Percentiles rank a stretch among this genome's conserved stretches.
phyloP scores from a whole-genome alignment of 1,140 invertebrate genomes.

The Nasonia giraulti region DNA sequence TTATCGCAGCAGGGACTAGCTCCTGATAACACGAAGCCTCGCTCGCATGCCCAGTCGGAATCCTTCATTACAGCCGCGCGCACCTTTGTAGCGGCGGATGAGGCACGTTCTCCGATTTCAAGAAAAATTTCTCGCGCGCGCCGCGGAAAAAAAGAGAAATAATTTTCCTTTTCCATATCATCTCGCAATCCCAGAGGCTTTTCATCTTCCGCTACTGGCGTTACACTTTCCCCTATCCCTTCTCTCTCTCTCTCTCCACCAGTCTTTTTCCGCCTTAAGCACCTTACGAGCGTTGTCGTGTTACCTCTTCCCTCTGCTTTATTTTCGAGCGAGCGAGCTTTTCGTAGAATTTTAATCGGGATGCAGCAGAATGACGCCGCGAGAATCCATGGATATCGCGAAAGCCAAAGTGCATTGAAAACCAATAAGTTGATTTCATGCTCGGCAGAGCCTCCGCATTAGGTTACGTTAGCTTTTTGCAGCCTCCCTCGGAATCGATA shows the following conservation, averaged over 20 bases:
- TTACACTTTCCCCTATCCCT: not conserved
- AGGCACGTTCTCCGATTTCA: constrained; percentile 7
- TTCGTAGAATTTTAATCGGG: constrained; percentile 28
- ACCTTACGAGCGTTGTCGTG: not conserved
- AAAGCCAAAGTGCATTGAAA: constrained; percentile 34
- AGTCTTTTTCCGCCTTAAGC: no score
- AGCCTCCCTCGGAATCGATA: constrained; percentile 26
- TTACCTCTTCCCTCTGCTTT: constrained; percentile 2
- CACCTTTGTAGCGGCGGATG: not conserved
- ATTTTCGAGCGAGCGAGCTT: not conserved
- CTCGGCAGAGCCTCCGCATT: not conserved
- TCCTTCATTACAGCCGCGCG: not conserved
- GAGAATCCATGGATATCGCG: constrained; percentile 7
- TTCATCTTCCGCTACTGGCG: not conserved
- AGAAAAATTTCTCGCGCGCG: not conserved
- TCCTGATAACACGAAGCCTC: not conserved
- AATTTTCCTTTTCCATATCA: constrained; percentile 5
- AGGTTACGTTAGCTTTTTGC: constrained; percentile 9
- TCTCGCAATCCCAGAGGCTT: not conserved
- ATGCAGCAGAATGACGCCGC: not conserved
- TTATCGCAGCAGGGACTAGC: not conserved
- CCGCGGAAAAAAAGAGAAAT: not conserved
- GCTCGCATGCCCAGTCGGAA: not conserved
- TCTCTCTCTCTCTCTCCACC: no score
- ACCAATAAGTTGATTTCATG: constrained; percentile 47